Evolutionary conservation across 1,140 invertebrate genomes (phyloP).

Genomic region (Platyura marginata): DNA sequence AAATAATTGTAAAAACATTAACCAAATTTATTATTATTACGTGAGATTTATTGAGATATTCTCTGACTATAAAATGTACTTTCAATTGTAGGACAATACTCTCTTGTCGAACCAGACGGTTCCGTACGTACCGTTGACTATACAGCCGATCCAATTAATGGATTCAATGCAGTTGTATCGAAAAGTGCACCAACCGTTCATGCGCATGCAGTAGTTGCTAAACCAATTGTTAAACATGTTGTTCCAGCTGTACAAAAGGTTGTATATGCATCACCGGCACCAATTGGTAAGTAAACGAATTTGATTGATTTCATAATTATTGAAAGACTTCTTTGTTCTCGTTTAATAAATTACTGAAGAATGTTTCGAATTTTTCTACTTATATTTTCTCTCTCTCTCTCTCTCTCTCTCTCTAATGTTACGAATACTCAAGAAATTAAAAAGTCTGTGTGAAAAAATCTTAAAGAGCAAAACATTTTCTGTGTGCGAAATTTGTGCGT

Average conservation of each 20-base stretch:
- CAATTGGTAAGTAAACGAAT: constrained; percentile 23
- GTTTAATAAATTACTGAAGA: no score
- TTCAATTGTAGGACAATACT: constrained; percentile 34
- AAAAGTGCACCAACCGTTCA: constrained; percentile 33
- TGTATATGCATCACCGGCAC: constrained; percentile 21
- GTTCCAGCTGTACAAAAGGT: constrained; percentile 13
- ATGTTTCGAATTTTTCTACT: no score
- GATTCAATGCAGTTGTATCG: constrained; percentile 17
- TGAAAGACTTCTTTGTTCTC: no score
- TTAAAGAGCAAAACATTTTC: neutral
- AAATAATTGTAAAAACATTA: no score
- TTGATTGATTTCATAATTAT: no score
- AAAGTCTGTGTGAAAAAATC: neutral
- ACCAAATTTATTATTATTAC: no score
- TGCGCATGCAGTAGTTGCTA: constrained; percentile 17
- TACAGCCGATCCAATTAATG: constrained; percentile 23
- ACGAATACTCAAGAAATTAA: neutral
- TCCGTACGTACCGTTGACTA: constrained; percentile 15
- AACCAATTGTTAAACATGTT: constrained; percentile 15
- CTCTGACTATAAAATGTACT: no score
- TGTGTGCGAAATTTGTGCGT: no score
- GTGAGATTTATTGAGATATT: no score
- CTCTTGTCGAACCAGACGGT: constrained; percentile 40
- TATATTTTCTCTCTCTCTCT: no score
- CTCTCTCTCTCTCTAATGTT: neutral